Base-by-base conservation (phyloP, 2,888 invertebrate genomes). In the Clanis bilineata region DNA sequence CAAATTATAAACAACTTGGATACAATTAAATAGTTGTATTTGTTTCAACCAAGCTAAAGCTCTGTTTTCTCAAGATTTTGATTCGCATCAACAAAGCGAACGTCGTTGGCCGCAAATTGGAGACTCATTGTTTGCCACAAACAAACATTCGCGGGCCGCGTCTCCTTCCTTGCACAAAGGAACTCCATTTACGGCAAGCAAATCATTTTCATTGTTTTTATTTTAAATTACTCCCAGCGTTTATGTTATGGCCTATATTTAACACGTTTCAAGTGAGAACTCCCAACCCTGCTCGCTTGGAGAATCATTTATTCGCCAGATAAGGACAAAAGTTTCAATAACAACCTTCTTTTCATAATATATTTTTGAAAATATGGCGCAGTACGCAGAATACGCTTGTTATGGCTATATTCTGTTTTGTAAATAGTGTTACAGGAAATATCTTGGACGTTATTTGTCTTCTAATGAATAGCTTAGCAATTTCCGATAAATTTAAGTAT, bases 21-120 rank as follows among this genome's bases (percentile, higher is more conserved):
- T 64, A 66, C 68, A 66, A 74, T 73, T 67, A 73, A 79, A 79
- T 80, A 80, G 83, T 82, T 80, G 80, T 79, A 78, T 78, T 76
- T 73, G 77, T 77, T 75, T 73, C 69, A 56, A 25, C 5, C 43
- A 12, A 69, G 73, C 75, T 77, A 73, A 73, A 76, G 75, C 75
- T 73, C 70, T 81, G 82, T 85, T 85, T 85, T 84, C 84, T 83
- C 81, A 81, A 83, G 82, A 82, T 85, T 88, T 83, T 85, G 85
- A 86, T 88, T 86, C 83, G 76, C 82, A 83, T 84, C 83, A 86
- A 86, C 85, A 86, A 82, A 85, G 83, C 83, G 78, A 77, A 77
- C 80, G 82, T 78, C 82, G 82, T 76, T 76, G 79, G 78, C 82
- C 86, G 82, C 90, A 90, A 90, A 89, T 90, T 87, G 90, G 87